Percentiles rank a stretch among this genome's conserved stretches.
Conservation (phyloP, 2,888 invertebrate genomes). For the Coelinius sp. region DNA sequence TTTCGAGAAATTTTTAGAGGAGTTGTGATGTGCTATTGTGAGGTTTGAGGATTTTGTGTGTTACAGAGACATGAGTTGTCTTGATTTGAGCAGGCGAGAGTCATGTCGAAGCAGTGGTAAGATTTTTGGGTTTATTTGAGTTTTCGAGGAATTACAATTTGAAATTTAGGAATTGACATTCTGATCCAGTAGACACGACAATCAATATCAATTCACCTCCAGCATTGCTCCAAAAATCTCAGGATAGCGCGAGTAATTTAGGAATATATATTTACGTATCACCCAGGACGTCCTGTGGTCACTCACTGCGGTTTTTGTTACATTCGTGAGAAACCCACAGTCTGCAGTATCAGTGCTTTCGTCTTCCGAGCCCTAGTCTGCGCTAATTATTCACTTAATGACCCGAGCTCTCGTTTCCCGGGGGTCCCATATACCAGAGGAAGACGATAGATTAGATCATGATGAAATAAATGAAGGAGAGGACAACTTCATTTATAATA, state of each 20-base stretch:
- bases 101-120: background rate
- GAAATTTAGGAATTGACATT: background rate
- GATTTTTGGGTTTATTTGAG: background rate
- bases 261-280: constrained; percentile 55
- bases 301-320: constrained; percentile 53
- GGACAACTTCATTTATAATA: background rate
- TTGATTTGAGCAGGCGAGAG: background rate
- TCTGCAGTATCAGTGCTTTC: constrained; percentile 40
- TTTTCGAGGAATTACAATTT: background rate
- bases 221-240: background rate
- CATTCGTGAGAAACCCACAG: constrained; percentile 47
- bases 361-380: constrained; percentile 4
- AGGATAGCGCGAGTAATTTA: constrained; percentile 8
- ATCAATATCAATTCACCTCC: background rate
- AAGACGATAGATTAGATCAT: constrained; percentile 15
- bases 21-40: background rate
- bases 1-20: background rate
- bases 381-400: constrained; percentile 14
- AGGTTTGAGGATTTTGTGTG: background rate
- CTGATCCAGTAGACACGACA: background rate
- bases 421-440: background rate
- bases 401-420: background rate
- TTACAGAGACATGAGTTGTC: background rate
- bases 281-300: constrained; percentile 67
- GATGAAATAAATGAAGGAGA: background rate